phyloP scores from a whole-genome alignment of 2,888 invertebrate genomes.

The Cotesia congregata region DNA sequence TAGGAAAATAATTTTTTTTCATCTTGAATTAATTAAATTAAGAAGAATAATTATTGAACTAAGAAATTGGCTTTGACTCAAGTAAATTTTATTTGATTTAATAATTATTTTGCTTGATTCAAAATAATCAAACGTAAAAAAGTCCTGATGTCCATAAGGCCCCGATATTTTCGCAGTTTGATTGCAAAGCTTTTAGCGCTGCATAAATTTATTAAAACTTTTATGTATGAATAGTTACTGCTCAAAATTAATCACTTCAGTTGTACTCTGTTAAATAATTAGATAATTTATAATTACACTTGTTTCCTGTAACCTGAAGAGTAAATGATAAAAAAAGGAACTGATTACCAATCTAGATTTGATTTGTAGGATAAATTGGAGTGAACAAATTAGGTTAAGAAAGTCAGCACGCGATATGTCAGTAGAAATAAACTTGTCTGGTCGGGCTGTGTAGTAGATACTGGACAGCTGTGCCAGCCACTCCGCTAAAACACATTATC shows the following conservation, averaged over 20 bases:
- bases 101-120: too few species aligned
- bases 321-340: background rate
- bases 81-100: too few species aligned
- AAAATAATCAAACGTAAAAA: too few species aligned
- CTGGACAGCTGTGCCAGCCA: slow-evolving; percentile 11
- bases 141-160: too few species aligned
- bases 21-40: too few species aligned
- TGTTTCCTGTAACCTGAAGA: background rate
- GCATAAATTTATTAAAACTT: too few species aligned
- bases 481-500: slow-evolving; percentile 2
- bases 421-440: slow-evolving; percentile 34
- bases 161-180: too few species aligned
- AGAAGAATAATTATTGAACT: too few species aligned
- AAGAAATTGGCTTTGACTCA: too few species aligned
- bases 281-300: background rate
- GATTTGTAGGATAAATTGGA: slow-evolving; percentile 13
- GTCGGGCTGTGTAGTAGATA: slow-evolving; percentile 2
- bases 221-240: too few species aligned
- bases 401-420: slow-evolving; percentile 36
- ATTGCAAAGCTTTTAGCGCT: too few species aligned
- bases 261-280: background rate
- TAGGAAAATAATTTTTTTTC: too few species aligned
- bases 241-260: background rate
- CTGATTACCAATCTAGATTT: slow-evolving; percentile 25
- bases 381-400: slow-evolving; percentile 25